These are phyloP conservation scores for Leucoraja erinaceus DNA, from an alignment of 2,113 vertebrate genomes.

Conservation along the genomic window DNA sequence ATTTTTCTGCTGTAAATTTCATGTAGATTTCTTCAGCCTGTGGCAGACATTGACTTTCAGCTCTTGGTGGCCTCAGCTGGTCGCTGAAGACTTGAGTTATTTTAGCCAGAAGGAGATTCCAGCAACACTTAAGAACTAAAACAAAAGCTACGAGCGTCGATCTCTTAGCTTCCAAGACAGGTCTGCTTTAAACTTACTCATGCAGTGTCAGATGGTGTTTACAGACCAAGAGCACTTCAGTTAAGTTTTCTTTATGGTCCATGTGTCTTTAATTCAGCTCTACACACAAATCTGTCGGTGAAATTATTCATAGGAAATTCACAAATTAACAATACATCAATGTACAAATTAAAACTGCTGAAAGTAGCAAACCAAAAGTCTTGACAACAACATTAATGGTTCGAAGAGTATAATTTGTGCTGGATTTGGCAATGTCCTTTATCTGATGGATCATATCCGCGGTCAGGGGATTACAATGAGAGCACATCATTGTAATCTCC, in stretches of 20 bases:
- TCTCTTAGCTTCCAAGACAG: neutral
- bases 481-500: too few relatives aligned
- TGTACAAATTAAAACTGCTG: neutral
- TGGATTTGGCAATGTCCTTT: neutral
- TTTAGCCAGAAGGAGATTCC: neutral
- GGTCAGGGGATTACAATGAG: too few relatives aligned
- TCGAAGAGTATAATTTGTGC: neutral
- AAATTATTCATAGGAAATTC: constrained; percentile 12
- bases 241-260: neutral
- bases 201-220: neutral
- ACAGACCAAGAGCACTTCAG: neutral
- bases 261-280: constrained; percentile 20
- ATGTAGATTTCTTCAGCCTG: neutral
- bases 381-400: neutral
- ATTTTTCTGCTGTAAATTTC: neutral
- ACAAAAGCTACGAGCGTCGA: neutral
- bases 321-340: neutral
- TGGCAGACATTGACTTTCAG: neutral
- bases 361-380: neutral
- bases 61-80: neutral
- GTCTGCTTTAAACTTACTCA: neutral
- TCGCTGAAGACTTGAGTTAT: neutral
- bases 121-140: neutral
- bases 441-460: too few relatives aligned
- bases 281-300: neutral